These are phyloP conservation scores for Protonemura montana DNA, from an alignment of 2,888 invertebrate species.

Conservation along the genomic window DNA sequence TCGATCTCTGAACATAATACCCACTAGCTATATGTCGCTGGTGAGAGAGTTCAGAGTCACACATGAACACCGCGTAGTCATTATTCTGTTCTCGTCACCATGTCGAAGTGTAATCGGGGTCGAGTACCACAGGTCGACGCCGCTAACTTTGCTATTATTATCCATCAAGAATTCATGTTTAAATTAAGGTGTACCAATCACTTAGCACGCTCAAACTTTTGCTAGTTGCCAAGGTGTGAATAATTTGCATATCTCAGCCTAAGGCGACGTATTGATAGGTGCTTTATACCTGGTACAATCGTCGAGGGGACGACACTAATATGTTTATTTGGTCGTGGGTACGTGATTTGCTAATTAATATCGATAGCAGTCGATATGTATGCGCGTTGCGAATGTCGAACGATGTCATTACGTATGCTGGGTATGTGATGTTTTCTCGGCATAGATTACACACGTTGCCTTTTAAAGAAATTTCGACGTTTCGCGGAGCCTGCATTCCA, in stretches of 20 bases:
- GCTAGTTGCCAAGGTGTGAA: neutral
- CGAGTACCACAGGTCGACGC: neutral
- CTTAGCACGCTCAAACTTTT: neutral
- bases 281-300: neutral
- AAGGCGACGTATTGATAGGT: too few species aligned
- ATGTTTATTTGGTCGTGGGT: neutral
- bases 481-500: constrained; percentile 1
- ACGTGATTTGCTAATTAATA: neutral
- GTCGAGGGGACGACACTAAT: neutral
- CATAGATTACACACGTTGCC: neutral
- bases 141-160: neutral
- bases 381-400: neutral
- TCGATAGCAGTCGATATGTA: neutral
- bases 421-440: neutral
- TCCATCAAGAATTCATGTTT: constrained; percentile 12
- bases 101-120: neutral
- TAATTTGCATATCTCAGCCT: neutral
- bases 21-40: neutral
- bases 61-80: neutral
- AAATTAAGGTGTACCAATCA: neutral
- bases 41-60: neutral
- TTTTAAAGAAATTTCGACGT: neutral
- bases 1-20: neutral
- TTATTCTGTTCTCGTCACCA: neutral
- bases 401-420: neutral